Conservation (phyloP, 1,140 invertebrate genomes). For the Lycorma delicatula region DNA sequence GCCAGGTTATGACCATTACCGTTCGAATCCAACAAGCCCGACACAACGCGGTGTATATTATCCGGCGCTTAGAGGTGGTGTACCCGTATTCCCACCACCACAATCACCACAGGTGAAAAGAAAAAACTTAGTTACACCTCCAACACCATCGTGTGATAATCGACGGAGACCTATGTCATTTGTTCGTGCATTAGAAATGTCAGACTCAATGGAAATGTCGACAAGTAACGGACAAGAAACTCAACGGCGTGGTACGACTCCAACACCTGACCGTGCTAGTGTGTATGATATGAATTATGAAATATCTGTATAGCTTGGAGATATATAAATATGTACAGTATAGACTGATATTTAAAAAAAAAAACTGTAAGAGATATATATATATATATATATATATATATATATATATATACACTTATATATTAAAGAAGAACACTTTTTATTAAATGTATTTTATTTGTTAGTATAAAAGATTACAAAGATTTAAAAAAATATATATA, state of each 20-base stretch:
- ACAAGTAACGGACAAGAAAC: slow-evolving; percentile 35
- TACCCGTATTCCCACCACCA: slow-evolving; percentile 54
- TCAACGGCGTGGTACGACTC: slow-evolving; percentile 42
- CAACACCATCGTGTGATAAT: slow-evolving; percentile 39
- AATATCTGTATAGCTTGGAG: slow-evolving; percentile 84
- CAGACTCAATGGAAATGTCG: slow-evolving; percentile 67
- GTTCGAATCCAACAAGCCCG: slow-evolving; percentile 68
- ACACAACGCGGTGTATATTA: slow-evolving; percentile 48
- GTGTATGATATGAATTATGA: slow-evolving; percentile 95
- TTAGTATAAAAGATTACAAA: too few species aligned
- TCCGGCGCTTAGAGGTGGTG: slow-evolving; percentile 49
- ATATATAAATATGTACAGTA: too few species aligned
- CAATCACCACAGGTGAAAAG: slow-evolving; percentile 57
- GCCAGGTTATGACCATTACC: slow-evolving; percentile 44
- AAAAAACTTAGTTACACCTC: slow-evolving; percentile 43
- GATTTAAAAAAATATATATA: too few species aligned
- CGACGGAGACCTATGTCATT: slow-evolving; percentile 78
- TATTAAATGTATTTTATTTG: too few species aligned
- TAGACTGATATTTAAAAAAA: too few species aligned
- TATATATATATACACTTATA: too few species aligned
- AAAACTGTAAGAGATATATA: too few species aligned
- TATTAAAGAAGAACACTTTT: too few species aligned
- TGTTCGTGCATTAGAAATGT: slow-evolving; percentile 83
- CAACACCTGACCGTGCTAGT: slow-evolving; percentile 73
- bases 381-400: too few species aligned